Percentiles rank a stretch among this genome's conserved stretches.
Evolutionary conservation across 2,113 vertebrate species (phyloP).

Genomic region (Podiceps cristatus): DNA sequence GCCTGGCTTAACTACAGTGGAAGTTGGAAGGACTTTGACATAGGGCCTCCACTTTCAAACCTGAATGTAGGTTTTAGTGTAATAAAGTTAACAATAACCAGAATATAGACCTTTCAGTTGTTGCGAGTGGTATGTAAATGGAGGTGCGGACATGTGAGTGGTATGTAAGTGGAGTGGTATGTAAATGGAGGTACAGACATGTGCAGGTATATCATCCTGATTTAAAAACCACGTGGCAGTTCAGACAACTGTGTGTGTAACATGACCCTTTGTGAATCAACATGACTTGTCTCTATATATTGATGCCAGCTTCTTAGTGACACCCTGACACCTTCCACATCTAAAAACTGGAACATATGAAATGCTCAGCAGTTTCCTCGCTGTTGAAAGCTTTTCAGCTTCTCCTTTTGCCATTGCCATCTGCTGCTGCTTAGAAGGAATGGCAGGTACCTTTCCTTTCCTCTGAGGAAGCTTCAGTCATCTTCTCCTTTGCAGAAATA

Average conservation of each 20-base stretch:
- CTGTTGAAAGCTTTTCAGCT: neutral
- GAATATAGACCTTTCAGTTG: neutral
- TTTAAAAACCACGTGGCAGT: neutral
- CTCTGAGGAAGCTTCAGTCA: neutral
- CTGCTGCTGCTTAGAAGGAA: neutral
- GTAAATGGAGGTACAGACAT: fast-evolving
- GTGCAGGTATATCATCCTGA: fast-evolving
- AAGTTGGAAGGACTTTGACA: neutral
- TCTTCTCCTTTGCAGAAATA: neutral
- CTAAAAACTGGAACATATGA: neutral
- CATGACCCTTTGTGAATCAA: neutral
- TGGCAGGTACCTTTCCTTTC: neutral
- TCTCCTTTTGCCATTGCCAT: neutral
- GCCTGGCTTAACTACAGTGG: neutral
- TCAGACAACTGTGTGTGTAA: neutral
- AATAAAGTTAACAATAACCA: neutral
- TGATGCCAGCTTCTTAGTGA: neutral
- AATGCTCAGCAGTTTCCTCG: neutral
- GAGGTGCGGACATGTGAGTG: no score
- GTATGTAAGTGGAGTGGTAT: neutral
- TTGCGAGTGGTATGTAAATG: neutral
- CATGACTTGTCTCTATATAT: neutral
- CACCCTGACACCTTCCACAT: fast-evolving
- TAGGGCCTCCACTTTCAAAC: neutral
- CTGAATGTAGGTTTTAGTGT: neutral